These are phyloP conservation scores for Arion vulgaris DNA, from an alignment of 1,140 invertebrate genomes.

Conservation along the genomic window DNA sequence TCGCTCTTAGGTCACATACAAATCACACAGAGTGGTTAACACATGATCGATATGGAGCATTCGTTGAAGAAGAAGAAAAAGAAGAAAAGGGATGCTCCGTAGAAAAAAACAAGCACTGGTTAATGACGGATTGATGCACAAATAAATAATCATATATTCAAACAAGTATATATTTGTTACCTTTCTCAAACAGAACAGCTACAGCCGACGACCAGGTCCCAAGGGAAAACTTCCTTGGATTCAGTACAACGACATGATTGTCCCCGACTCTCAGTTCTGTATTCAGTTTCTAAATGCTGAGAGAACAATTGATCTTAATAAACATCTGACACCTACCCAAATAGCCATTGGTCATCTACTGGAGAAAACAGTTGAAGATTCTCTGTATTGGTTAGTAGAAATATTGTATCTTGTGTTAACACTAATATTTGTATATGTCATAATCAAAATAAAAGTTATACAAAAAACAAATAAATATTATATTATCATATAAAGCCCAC, in stretches of 20 bases:
- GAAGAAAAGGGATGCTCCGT: no score
- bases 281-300: constrained; percentile 67
- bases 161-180: no score
- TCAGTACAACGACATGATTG: constrained; percentile 68
- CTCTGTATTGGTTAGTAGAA: constrained; percentile 63
- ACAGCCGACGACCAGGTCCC: constrained; percentile 40
- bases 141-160: no score
- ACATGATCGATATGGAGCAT: no score
- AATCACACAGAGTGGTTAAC: no score
- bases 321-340: constrained; percentile 50
- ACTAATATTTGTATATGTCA: background rate
- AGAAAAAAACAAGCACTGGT: no score
- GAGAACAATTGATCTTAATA: constrained; percentile 59
- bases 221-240: constrained; percentile 72
- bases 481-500: background rate
- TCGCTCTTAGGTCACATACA: no score
- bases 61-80: no score
- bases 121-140: no score
- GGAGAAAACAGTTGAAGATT: constrained; percentile 67
- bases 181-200: constrained; percentile 41
- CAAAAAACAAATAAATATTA: no score
- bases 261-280: constrained; percentile 71
- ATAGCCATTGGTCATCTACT: constrained; percentile 54
- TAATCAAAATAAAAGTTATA: background rate
- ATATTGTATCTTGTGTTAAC: background rate